Conservation (phyloP, 2,888 invertebrate genomes). For the Gibbula magus region DNA sequence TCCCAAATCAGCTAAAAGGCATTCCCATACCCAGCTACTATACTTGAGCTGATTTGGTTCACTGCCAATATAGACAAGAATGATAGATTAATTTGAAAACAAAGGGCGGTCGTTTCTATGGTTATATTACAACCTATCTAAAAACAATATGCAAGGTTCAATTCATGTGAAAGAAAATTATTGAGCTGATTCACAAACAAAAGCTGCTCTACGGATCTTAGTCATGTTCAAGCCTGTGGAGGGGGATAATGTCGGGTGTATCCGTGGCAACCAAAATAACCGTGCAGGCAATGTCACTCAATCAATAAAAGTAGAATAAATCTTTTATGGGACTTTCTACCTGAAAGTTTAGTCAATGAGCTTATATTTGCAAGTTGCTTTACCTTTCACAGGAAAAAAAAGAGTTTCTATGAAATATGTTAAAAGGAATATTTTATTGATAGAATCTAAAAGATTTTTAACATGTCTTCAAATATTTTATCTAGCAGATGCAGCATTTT, state of each 20-base stretch:
- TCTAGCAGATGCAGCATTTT: not conserved
- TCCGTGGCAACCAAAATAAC: slow-evolving; percentile 41
- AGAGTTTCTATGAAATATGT: not conserved
- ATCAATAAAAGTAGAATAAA: slow-evolving; percentile 64
- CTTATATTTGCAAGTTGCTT: not conserved
- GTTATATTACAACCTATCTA: slow-evolving; percentile 45
- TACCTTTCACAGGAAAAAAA: not conserved
- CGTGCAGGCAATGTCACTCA: slow-evolving; percentile 35
- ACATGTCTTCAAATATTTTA: no score
- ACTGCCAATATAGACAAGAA: slow-evolving; percentile 18
- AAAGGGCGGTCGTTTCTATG: slow-evolving; percentile 38
- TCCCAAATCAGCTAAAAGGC: slow-evolving; percentile 21
- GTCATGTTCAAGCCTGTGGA: slow-evolving; percentile 34
- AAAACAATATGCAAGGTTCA: slow-evolving; percentile 40
- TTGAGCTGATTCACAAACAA: slow-evolving; percentile 37
- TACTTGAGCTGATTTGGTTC: slow-evolving; percentile 1
- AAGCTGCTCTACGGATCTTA: slow-evolving; percentile 26
- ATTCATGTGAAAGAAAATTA: slow-evolving; percentile 38
- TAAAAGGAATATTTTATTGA: not conserved
- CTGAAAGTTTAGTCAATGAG: slow-evolving; percentile 29
- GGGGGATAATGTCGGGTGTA: slow-evolving; percentile 31
- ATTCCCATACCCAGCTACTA: not conserved
- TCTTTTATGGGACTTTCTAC: slow-evolving; percentile 53
- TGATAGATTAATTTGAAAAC: slow-evolving; percentile 33
- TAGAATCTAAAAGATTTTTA: no score